Evolutionary conservation across 1,140 invertebrate genomes (phyloP), one percentile per base, ranked within the genome.

Genomic region (Diorhabda sublineata): DNA sequence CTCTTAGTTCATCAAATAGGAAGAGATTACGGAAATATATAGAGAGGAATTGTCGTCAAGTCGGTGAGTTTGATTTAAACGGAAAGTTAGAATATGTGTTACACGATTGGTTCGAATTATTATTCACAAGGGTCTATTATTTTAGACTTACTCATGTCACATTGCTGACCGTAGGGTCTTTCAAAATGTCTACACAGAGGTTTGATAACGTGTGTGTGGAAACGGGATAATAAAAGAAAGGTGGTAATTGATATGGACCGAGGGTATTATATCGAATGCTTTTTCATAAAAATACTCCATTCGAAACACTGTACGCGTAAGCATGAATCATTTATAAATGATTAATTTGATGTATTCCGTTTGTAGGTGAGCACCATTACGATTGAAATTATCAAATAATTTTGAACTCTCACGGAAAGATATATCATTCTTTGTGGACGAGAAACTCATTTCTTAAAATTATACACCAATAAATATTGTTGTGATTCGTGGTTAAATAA

Each of bases 211-310:
- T 4, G 3, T 52, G 6, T 3, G 47, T 8, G 47, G n/a, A 52
- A 52, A 52, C 47, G 9, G 9, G 6, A n/a, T 52, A 52, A 52
- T n/a, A 52, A 52, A 52, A n/a, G n/a, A 52, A 3, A 52, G 47
- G 47, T 52, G 47, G 47, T 52, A 52, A 52, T 52, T 52, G 47
- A 52, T 52, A 52, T 52, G 47, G 47, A n/a, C n/a, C 47, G 47
- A 52, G n/a, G 47, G n/a, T 52, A 52, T 8, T 52, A 52, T 6
- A 52, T 52, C n/a, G n/a, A 52, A 52, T 8, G n/a, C 47, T n/a
- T 52, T 26, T 26, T 26, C 26, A 26, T 26, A 26, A 26, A 26
- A 26, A 26, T 26, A 26, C 1, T 26, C 26, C 26, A 26, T 26
- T 26, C 26, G 26, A 26, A 26, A 26, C 26, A 26, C 26, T 26